phyloP scores from a whole-genome alignment of 2,888 invertebrate species.

The Drosophila neutralis region DNA sequence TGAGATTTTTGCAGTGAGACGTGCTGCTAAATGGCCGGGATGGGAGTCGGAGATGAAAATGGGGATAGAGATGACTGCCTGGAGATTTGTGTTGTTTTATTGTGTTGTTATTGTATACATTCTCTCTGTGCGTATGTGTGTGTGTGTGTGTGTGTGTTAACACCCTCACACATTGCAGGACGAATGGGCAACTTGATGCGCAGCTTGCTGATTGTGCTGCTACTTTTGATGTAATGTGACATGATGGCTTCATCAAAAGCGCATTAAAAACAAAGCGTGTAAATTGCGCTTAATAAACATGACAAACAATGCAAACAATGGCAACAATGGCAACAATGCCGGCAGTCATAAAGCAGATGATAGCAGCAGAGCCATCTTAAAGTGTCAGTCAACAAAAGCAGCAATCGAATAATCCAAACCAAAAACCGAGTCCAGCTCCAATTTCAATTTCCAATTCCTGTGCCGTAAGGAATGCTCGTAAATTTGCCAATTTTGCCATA shows the following conservation, averaged over 20 bases:
- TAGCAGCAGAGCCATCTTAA: not conserved
- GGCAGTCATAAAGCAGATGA: not conserved
- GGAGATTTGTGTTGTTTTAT: slow-evolving; percentile 64
- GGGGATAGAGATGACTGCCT: slow-evolving; percentile 55
- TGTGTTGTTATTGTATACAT: slow-evolving; percentile 49
- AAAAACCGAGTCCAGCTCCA: slow-evolving; percentile 1
- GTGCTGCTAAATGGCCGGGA: slow-evolving; percentile 45
- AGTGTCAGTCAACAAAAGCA: not conserved
- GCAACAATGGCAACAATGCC: slow-evolving; percentile 1
- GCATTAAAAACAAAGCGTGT: slow-evolving; percentile 79
- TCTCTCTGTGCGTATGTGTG: not conserved
- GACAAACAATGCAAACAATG: slow-evolving; percentile 25
- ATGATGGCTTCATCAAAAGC: slow-evolving; percentile 82
- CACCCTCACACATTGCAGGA: slow-evolving; percentile 48
- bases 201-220: slow-evolving; percentile 40
- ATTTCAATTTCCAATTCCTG: slow-evolving; percentile 6
- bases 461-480: slow-evolving; percentile 33
- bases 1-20: slow-evolving; percentile 65
- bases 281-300: slow-evolving; percentile 56
- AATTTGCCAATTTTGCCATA: slow-evolving; percentile 54
- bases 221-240: slow-evolving; percentile 80
- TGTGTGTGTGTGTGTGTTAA: slow-evolving; percentile 26
- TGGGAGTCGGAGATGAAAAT: slow-evolving; percentile 12
- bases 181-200: slow-evolving; percentile 27
- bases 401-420: slow-evolving; percentile 2